These are phyloP conservation scores for Syritta pipiens DNA, from an alignment of 2,888 invertebrate genomes.

Conservation along the genomic window DNA sequence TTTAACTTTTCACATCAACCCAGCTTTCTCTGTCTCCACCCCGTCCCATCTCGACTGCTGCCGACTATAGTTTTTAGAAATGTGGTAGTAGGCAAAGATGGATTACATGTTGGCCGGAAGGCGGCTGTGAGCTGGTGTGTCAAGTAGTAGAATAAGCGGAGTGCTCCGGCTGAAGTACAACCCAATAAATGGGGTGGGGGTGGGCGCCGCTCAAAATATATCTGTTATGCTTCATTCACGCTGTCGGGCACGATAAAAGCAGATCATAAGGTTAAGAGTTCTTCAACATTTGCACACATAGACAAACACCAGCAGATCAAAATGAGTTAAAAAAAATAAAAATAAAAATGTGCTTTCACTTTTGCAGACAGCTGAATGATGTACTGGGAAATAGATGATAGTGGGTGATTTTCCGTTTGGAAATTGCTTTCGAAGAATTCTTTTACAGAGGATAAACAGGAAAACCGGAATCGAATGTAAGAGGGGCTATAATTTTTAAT, in stretches of 20 bases:
- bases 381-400: no score
- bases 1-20: conserved; percentile 49
- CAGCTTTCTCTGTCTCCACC: conserved; percentile 13
- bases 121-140: conserved; percentile 42
- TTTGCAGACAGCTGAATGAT: conserved; percentile 23
- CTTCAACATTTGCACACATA: conserved; percentile 4
- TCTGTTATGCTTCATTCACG: conserved; percentile 50
- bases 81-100: conserved; percentile 44
- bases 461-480: no score
- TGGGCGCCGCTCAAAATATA: conserved; percentile 36
- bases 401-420: no score
- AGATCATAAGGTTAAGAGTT: conserved; percentile 60
- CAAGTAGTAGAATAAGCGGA: conserved; percentile 23
- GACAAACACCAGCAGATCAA: not conserved
- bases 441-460: no score
- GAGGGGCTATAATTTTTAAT: no score
- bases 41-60: not conserved
- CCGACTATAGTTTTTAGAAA: not conserved
- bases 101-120: conserved; percentile 44
- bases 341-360: conserved; percentile 21
- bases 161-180: not conserved
- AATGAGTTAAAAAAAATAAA: conserved; percentile 13
- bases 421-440: no score
- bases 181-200: not conserved
- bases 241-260: conserved; percentile 38